Evolutionary conservation across 2,888 invertebrate genomes (phyloP), one percentile per base, ranked within the genome.

Genomic region (Embidobia sp.): DNA sequence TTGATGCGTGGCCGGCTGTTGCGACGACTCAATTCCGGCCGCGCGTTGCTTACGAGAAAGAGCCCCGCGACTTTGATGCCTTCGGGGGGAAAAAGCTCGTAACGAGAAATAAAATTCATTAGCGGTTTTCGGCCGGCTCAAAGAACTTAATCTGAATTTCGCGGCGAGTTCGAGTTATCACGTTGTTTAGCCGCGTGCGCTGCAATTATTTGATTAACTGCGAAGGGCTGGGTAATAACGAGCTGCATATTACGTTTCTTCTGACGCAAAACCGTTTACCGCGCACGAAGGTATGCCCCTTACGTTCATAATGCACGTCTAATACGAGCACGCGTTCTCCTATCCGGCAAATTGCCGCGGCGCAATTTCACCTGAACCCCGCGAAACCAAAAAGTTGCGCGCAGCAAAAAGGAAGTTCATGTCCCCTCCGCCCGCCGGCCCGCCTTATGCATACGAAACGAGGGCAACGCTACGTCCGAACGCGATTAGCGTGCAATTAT

Each of bases 181-280:
- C 26, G 18, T 29, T 49, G 46, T 67, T 67, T 67, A 48, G 31
- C 10, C 10, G 29, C 11, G 42, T 15, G 64, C 19, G 26, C 33
- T 15, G 29, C 57, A 51, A 59, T 61, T 51, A 73, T 73, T 73
- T 64, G 73, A 73, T 73, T 57, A 66, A 57, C 46, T 53, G 35
- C 27, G 63, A 72, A 37, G 13, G 2, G 63, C 16, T 10, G 40
- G 55, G 31, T 73, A 49, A 66, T 59, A 66, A 74, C 59, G 59
- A 49, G 44, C 66, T 35, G 55, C 57, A 51, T 66, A 74, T 59
- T 74, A 74, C 44, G 59, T 59, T 74, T 74, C 66, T 74, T 74
- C 64, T 51, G 35, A 66, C 51, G 66, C 19, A 59, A 59, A 64
- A 73, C 35, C 64, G 35, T 73, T 73, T 64, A 64, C 53, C 55